These are phyloP conservation scores for Fundulus diaphanus DNA, from an alignment of 2,797 vertebrate genomes.

Conservation along the genomic window DNA sequence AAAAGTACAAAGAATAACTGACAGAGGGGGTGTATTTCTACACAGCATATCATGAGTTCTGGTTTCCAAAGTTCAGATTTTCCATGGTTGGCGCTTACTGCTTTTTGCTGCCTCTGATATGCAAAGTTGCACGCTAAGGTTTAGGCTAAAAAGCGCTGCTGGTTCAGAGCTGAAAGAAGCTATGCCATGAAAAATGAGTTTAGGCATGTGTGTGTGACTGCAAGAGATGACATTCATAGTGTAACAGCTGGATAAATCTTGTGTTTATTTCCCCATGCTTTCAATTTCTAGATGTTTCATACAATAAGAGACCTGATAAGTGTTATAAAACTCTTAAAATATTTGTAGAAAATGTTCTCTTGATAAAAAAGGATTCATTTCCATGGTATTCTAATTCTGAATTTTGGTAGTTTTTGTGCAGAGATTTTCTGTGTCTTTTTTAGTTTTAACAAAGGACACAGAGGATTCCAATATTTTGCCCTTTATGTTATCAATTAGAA, in stretches of 20 bases:
- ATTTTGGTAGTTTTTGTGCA: background rate
- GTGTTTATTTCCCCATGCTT: conserved; percentile 1
- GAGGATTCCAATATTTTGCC: background rate
- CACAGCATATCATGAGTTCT: conserved; percentile 32
- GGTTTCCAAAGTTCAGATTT: conserved; percentile 43
- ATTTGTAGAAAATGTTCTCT: no score
- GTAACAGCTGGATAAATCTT: background rate
- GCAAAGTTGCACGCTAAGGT: conserved; percentile 23
- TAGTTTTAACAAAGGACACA: no score
- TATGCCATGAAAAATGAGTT: no score
- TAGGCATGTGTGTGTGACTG: conserved; percentile 1
- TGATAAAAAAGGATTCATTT: background rate
- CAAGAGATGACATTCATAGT: background rate
- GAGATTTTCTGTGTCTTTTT: background rate
- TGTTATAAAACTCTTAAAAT: no score
- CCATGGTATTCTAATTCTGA: background rate
- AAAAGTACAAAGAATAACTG: conserved; percentile 31
- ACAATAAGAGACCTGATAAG: background rate
- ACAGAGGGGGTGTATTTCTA: conserved; percentile 33
- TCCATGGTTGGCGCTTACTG: conserved; percentile 25
- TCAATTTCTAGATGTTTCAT: conserved; percentile 1
- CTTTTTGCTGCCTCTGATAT: conserved; percentile 39
- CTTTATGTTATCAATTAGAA: background rate
- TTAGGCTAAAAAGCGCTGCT: conserved; percentile 1
- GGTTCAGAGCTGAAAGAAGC: conserved; percentile 17